Evolutionary conservation across 2,113 vertebrate genomes (phyloP).

Genomic region (Rhinopomastus cyanomelas): DNA sequence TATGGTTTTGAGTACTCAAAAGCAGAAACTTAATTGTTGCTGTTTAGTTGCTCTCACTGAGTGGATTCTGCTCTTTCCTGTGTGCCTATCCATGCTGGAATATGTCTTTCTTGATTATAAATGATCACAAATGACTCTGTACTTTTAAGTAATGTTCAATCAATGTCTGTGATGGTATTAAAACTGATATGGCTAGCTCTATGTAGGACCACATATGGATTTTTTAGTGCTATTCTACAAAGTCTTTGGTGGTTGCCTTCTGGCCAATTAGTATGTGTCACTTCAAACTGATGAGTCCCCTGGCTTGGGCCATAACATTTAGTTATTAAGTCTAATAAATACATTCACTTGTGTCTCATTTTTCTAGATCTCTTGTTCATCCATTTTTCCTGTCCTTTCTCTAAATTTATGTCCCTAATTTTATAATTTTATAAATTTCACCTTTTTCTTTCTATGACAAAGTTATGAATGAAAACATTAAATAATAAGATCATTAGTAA

Average conservation of each 20-base stretch:
- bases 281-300: neutral
- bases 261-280: neutral
- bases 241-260: neutral
- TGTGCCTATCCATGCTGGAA: neutral
- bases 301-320: neutral
- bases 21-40: neutral
- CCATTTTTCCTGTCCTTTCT: neutral
- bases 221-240: neutral
- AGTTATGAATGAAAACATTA: neutral
- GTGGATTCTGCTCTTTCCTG: neutral
- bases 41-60: neutral
- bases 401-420: neutral
- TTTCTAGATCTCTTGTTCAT: neutral
- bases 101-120: neutral
- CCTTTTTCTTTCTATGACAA: neutral
- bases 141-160: neutral
- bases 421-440: neutral
- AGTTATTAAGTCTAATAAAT: neutral
- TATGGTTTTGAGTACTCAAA: neutral
- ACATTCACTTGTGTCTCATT: neutral
- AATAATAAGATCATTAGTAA: neutral
- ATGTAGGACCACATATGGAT: neutral
- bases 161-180: neutral
- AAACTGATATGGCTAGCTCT: neutral
- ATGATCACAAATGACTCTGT: neutral